Base-by-base conservation (phyloP, 2,888 invertebrate genomes). In the Sturmia bella region DNA sequence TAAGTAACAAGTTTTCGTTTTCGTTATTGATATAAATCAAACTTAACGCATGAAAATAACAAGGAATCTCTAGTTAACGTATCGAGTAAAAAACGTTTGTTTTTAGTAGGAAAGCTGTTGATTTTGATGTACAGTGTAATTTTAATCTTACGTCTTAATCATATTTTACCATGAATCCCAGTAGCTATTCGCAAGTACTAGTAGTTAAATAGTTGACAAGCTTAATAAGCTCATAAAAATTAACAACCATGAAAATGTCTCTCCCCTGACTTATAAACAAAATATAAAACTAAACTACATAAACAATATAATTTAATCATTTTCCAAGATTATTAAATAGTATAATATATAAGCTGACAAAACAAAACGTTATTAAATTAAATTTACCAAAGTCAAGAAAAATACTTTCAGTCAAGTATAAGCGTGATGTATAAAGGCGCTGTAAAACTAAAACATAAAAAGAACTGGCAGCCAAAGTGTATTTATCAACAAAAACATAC, bases 351-450 rank as follows among this genome's bases (percentile, higher is more conserved):
- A 39, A 66, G 39, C 37, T 17, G 19, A 63, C 27, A 61, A 39
- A 56, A 61, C 17, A 52, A 63, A 73, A 63, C 43, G n/a, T 37
- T 70, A 59, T 66, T 74, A 74, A 74, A 74, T 74, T 74, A 57
- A 64, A 74, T 48, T 56, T 37, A 63, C 39, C 48, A 48, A 59
- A 68, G 19, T 75, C 50, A 50, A 66, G 39, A 50, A 24, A 45
- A 64, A n/a, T 13, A 11, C 41, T n/a, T 27, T 15, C 37, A 61
- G 57, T 48, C 9, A 54, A 32, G 32, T 32, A 64, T 24, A 41
- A 50, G 17, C 13, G 21, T 9, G n/a, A 2, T 41, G n/a, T 27
- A 61, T 72, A 63, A 57, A 43, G 32, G 59, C 59, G 43, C 59
- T 75, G 41, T 64, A 80, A 77, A 77, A 50, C 12, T 1, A n/a